Base-by-base conservation (phyloP, 2,113 vertebrate genomes). In the Fulica atra region DNA sequence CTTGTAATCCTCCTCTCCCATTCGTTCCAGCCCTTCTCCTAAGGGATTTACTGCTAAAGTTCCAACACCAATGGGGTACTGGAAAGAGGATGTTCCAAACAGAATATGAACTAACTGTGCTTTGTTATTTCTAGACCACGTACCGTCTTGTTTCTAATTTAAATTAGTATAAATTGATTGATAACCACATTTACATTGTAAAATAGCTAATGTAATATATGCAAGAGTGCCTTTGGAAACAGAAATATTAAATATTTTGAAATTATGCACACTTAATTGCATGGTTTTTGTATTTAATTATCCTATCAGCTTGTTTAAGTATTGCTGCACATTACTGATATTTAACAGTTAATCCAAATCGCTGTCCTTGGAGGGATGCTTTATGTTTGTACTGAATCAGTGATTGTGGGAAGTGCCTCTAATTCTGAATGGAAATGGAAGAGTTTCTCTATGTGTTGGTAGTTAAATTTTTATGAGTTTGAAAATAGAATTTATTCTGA, bases 201-300 rank as follows among this genome's bases (percentile, higher is more conserved):
- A 94, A 95, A 66, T 10, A 72, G 63, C 7, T 48, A 48, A 7
- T 18, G 59, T 69, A 36, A 86, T 82, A 31, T 51, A 54, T 61
- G 61, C 89, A 63, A 64, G 48, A 74, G 53, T 0, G 29, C 86
- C 83, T 95, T 91, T 60, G 81, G 94, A 95, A 95, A 84, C 20
- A 11, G 24, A 95, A 91, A 83, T 90, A 86, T 81, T 20, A 64
- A 68, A 71, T 84, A 38, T 78, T 89, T 92, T 68, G 8, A 46
- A 81, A 70, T 93, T 88, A 93, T 92, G 68, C 93, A 42, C 46
- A 33, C 20, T 93, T 93, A 93, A 89, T 86, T 74, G 74, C 78
- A 17, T 89, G 91, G 81, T 46, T 89, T 95, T 86, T 44, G 10
- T 85, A 26, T 87, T 90, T 95, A 59, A 91, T 95, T 94, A 92